Evolutionary conservation across 2,113 vertebrate species (phyloP).

Genomic region (Podarcis raffonei): DNA sequence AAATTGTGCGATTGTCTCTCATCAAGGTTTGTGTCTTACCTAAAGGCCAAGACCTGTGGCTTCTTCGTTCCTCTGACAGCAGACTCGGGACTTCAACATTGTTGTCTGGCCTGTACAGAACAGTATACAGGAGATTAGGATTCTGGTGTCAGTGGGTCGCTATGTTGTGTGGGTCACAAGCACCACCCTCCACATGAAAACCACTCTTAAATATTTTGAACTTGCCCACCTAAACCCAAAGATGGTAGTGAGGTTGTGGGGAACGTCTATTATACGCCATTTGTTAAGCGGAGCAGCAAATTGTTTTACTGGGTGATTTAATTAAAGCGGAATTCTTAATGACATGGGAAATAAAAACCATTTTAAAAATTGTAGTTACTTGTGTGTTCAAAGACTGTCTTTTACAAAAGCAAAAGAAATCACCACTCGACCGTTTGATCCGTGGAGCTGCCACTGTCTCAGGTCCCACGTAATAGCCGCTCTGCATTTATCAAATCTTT

Average conservation of each 20-base stretch:
- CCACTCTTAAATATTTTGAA: background rate
- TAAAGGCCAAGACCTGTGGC: background rate
- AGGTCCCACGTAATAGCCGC: no score
- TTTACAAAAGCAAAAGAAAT: no score
- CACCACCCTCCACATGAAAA: background rate
- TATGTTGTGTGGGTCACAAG: background rate
- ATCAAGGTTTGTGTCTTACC: no score
- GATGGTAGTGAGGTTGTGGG: background rate
- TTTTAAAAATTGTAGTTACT: background rate
- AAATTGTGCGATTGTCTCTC: no score
- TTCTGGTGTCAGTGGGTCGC: background rate
- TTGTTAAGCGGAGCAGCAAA: background rate
- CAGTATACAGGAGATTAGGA: background rate
- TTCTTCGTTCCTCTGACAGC: no score
- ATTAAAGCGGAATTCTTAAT: background rate
- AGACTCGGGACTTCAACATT: background rate
- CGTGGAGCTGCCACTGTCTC: no score
- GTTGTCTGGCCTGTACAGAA: background rate
- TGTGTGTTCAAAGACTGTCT: background rate
- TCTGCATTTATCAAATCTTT: no score
- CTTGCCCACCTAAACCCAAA: background rate
- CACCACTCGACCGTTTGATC: no score
- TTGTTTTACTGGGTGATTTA: background rate
- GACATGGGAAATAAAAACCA: background rate
- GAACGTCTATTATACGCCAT: rapidly evolving